A percentile compares a stretch with the other conserved stretches of the same genome.
Evolutionary conservation across 2,113 vertebrate genomes (phyloP).

Genomic region (Misgurnus mizolepis): DNA sequence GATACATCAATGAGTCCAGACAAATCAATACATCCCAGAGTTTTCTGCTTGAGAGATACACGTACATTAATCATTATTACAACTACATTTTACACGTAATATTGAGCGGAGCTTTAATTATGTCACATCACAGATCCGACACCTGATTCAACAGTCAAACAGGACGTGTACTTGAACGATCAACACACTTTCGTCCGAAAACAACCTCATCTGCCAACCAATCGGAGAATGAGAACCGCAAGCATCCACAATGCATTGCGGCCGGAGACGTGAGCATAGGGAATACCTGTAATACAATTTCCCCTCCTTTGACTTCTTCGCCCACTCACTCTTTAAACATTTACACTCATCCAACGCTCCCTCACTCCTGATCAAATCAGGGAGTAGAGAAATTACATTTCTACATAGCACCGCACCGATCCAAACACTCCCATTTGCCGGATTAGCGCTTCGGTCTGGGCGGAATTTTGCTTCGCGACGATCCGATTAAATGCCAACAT

Average conservation of each 20-base stretch:
- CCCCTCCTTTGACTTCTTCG: slow-evolving; percentile 62
- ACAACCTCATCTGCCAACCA: slow-evolving; percentile 67
- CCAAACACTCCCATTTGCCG: slow-evolving; percentile 85
- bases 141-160: slow-evolving; percentile 12
- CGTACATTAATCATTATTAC: slow-evolving; percentile 35
- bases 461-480: slow-evolving; percentile 76
- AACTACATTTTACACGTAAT: neutral
- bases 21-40: slow-evolving; percentile 27
- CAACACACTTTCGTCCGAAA: slow-evolving; percentile 60
- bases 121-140: slow-evolving; percentile 21
- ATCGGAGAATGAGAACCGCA: slow-evolving; percentile 86
- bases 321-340: slow-evolving; percentile 89
- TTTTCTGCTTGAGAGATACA: slow-evolving; percentile 14
- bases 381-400: slow-evolving; percentile 94
- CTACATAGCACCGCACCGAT: slow-evolving; percentile 85
- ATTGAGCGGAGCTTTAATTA: slow-evolving; percentile 24
- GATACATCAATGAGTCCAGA: slow-evolving; percentile 42
- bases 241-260: slow-evolving; percentile 82
- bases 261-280: slow-evolving; percentile 73
- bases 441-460: slow-evolving; percentile 83
- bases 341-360: slow-evolving; percentile 85
- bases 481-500: slow-evolving; percentile 74
- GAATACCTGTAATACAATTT: slow-evolving; percentile 94
- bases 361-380: slow-evolving; percentile 92
- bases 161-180: neutral